These are phyloP conservation scores for Glaucomys volans DNA, from an alignment of 2,113 vertebrate species.

Conservation along the genomic window DNA sequence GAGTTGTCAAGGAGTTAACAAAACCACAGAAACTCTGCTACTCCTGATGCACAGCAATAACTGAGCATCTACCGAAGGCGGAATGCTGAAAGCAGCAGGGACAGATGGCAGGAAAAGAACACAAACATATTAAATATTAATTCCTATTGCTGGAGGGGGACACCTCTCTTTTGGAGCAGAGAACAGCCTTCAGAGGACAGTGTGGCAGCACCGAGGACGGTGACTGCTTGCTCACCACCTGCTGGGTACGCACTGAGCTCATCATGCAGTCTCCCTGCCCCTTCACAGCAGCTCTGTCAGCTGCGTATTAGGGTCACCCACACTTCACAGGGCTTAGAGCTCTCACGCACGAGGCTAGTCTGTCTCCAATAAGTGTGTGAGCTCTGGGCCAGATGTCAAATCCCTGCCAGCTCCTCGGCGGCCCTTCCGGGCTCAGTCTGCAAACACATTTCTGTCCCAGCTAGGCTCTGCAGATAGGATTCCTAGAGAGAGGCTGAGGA, in stretches of 20 bases:
- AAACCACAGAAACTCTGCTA: not conserved
- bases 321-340: not conserved
- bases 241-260: not conserved
- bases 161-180: not conserved
- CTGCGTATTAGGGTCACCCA: not conserved
- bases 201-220: not conserved
- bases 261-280: fast-evolving
- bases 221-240: fast-evolving
- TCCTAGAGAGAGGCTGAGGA: not conserved
- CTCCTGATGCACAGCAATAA: not conserved
- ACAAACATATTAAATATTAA: not conserved
- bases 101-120: not conserved
- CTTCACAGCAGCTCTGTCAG: not conserved
- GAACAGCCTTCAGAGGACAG: not conserved
- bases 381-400: not conserved
- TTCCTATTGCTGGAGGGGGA: too few relatives aligned
- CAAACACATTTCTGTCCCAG: not conserved
- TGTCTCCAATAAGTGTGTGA: not conserved
- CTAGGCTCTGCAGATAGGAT: not conserved
- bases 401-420: not conserved
- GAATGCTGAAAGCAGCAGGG: not conserved
- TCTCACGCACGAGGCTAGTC: not conserved
- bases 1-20: not conserved
- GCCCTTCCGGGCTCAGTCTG: not conserved
- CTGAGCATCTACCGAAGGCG: not conserved